Evolutionary conservation across 1,140 invertebrate species (phyloP), one percentile per base, ranked within the genome.

Genomic region (Calephelis nemesis): DNA sequence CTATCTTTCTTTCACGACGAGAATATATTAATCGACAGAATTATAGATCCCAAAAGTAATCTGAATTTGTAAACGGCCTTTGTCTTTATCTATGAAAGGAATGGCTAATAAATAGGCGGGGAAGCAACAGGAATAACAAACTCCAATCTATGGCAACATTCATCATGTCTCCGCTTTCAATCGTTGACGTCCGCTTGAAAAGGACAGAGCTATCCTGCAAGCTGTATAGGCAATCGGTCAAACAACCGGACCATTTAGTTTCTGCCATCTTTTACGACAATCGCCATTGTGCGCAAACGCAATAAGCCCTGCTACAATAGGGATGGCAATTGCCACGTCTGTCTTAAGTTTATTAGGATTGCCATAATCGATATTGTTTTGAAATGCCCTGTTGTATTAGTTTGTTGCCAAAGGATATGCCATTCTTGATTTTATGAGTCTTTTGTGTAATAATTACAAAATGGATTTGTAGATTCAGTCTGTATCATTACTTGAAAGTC

Each of bases 191-290:
- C 73, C 68, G 74, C 70, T 67, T 68, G 74, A 79, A 79, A 77
- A 72, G 72, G 77, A 82, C 78, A 71, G 69, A 79, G 75, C 72
- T 70, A 79, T 75, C 71, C 68, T 62, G 75, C 71, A 74, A 69
- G 75, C 75, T 84, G 82, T 83, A 83, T 77, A 75, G 76, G 65
- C 78, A 81, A 87, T 82, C 81, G 77, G 75, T 82, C 78, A 83
- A 78, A 83, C 72, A 79, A 79, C 79, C 73, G 80, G 74, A 74
- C 80, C 78, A 82, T 86, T 87, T 84, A 81, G 83, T 86, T 80
- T 67, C 78, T 85, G 79, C 79, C 84, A 83, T 85, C 86, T 83
- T 84, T 85, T 85, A 84, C 77, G 81, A 83, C 79, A 77, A 77
- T 77, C 81, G 75, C 74, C 75, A 84, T 84, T 85, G 84, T 83